A percentile compares a stretch with the other conserved stretches of the same genome.
phyloP scores from a whole-genome alignment of 1,140 invertebrate genomes.

The Drosophila santomea region DNA sequence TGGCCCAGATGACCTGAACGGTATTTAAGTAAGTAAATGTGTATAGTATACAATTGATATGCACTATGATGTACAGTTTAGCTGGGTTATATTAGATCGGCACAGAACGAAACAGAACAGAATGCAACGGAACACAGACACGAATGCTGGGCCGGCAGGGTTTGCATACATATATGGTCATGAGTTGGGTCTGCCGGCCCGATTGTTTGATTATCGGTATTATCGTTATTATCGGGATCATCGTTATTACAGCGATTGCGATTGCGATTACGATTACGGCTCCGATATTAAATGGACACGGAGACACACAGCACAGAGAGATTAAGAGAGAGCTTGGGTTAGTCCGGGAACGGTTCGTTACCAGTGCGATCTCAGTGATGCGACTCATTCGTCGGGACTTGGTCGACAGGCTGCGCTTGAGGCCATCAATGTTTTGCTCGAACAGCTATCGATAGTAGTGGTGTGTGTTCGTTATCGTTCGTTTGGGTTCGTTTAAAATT shows the following conservation, averaged over 20 bases:
- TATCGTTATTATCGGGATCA: constrained; percentile 21
- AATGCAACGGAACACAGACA: constrained; percentile 47
- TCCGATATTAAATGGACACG: constrained; percentile 30
- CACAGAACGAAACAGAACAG: constrained; percentile 45
- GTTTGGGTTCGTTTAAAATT: constrained; percentile 38
- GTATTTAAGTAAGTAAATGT: background rate
- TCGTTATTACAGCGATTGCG: constrained; percentile 43
- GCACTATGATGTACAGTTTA: constrained; percentile 32
- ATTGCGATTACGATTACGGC: constrained; percentile 29
- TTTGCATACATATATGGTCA: constrained; percentile 13
- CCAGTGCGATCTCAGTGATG: constrained; percentile 92
- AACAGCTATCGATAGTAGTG: constrained; percentile 87
- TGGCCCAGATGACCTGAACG: constrained; percentile 18
- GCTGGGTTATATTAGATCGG: constrained; percentile 32
- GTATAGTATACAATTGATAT: constrained; percentile 29
- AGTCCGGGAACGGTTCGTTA: constrained; percentile 86
- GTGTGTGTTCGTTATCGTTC: constrained; percentile 27
- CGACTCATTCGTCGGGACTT: constrained; percentile 91
- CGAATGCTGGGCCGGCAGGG: constrained; percentile 16
- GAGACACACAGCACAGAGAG: constrained; percentile 37
- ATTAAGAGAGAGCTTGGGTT: constrained; percentile 37
- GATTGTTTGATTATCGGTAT: constrained; percentile 11
- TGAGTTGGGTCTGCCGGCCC: constrained; percentile 26
- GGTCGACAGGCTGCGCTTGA: constrained; percentile 91
- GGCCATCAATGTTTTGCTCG: constrained; percentile 93